Evolutionary conservation across 2,113 vertebrate species (phyloP).

Genomic region (Acrocephalus arundinaceus): DNA sequence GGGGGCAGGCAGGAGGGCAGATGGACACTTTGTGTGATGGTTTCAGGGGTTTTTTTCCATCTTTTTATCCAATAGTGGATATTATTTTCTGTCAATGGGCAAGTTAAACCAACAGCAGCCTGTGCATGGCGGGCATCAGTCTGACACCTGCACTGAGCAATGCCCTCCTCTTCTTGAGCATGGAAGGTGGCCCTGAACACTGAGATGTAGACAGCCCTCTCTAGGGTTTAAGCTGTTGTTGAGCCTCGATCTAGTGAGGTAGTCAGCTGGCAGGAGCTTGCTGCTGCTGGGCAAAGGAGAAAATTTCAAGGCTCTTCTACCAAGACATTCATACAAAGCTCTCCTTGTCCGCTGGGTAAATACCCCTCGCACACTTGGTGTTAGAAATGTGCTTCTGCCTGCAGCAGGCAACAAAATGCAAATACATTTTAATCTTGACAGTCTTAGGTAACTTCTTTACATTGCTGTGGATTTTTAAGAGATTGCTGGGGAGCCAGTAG

Average conservation of each 20-base stretch:
- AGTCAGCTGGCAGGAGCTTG: neutral
- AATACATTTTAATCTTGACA: neutral
- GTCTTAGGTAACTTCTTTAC: neutral
- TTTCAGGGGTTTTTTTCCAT: neutral
- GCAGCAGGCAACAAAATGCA: neutral
- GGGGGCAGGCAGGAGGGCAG: accelerated
- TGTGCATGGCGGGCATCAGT: neutral
- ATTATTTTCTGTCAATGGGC: neutral
- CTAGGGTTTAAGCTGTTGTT: neutral
- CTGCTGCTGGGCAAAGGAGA: neutral
- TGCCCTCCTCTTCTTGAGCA: neutral
- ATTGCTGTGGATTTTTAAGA: neutral
- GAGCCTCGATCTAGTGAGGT: neutral
- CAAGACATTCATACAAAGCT: neutral
- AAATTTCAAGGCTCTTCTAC: neutral
- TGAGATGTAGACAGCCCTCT: neutral
- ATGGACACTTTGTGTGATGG: neutral
- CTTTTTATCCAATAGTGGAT: neutral
- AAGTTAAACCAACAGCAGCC: neutral
- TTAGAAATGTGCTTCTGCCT: neutral
- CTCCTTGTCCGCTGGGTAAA: neutral
- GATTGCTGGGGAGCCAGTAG: neutral
- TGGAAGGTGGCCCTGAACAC: neutral
- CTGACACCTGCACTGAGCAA: neutral
- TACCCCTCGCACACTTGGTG: neutral